Evolutionary conservation across 2,888 invertebrate genomes (phyloP).

Genomic region (Rotaria sp.): DNA sequence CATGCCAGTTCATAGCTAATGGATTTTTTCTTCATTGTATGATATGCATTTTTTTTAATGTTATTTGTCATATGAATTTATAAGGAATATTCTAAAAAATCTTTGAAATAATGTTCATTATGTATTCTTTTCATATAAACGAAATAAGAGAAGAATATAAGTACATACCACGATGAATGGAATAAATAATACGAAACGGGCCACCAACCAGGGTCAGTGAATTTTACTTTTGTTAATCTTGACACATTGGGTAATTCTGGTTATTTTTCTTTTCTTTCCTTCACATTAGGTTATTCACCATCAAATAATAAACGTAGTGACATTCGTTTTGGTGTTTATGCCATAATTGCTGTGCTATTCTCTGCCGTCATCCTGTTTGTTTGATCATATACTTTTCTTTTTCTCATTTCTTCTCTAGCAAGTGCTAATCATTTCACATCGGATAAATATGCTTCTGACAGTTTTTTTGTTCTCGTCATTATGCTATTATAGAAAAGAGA

Average conservation of each 20-base stretch:
- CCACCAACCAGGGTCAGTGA: not conserved
- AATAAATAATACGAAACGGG: not conserved
- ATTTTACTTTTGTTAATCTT: not conserved
- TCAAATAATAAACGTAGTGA: not conserved
- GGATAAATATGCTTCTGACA: not conserved
- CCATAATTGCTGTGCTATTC: not conserved
- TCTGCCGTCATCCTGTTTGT: not conserved
- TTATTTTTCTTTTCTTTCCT: not conserved
- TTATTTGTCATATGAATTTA: no score
- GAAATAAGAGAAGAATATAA: not conserved
- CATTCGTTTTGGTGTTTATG: not conserved
- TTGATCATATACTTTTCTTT: not conserved
- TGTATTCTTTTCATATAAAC: not conserved
- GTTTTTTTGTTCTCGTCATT: not conserved
- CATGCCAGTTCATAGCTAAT: not conserved
- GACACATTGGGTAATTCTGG: not conserved
- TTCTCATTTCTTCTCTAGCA: not conserved
- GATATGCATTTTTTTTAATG: no score
- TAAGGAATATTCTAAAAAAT: no score
- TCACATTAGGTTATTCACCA: not conserved
- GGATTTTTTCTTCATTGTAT: not conserved
- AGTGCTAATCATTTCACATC: no score
- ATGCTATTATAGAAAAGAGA: not conserved
- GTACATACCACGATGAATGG: not conserved
- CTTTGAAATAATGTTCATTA: not conserved